phyloP scores from a whole-genome alignment of 2,888 invertebrate species.

The Eremobia ochroleuca region DNA sequence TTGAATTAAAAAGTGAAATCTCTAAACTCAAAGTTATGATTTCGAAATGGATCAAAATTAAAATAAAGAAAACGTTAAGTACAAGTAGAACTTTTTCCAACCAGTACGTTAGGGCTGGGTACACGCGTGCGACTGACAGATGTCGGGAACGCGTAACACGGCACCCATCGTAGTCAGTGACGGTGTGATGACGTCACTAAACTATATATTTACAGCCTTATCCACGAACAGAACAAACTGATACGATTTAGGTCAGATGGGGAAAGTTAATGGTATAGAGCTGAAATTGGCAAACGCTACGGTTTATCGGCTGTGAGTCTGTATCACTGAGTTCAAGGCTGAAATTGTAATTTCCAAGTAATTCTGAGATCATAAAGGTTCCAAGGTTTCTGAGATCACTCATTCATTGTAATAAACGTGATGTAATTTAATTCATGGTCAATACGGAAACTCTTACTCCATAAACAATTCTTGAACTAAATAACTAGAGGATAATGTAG shows the following conservation, averaged over 20 bases:
- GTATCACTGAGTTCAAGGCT: slow-evolving; percentile 57
- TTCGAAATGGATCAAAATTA: slow-evolving; percentile 19
- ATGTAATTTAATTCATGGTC: slow-evolving; percentile 43
- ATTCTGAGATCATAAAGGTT: slow-evolving; percentile 51
- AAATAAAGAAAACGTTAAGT: slow-evolving; percentile 12
- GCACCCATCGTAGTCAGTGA: slow-evolving; percentile 79
- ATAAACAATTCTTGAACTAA: slow-evolving; percentile 31
- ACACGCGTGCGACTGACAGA: slow-evolving; percentile 76
- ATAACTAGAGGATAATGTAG: background rate
- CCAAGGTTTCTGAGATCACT: slow-evolving; percentile 50
- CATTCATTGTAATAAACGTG: slow-evolving; percentile 37
- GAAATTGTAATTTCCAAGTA: slow-evolving; percentile 47
- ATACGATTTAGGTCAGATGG: slow-evolving; percentile 64
- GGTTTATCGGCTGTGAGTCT: slow-evolving; percentile 23
- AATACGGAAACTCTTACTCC: slow-evolving; percentile 32
- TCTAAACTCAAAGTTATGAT: background rate
- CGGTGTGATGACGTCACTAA: slow-evolving; percentile 81
- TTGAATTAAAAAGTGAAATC: slow-evolving; percentile 1
- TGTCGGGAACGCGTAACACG: slow-evolving; percentile 72
- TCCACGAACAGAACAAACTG: slow-evolving; percentile 53
- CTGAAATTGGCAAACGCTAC: slow-evolving; percentile 52
- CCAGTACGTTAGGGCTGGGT: slow-evolving; percentile 70
- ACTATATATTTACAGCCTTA: slow-evolving; percentile 72
- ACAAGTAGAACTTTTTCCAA: slow-evolving; percentile 50
- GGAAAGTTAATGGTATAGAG: slow-evolving; percentile 54